phyloP scores from a whole-genome alignment of 2,797 vertebrate species.

The Rhincodon typus region DNA sequence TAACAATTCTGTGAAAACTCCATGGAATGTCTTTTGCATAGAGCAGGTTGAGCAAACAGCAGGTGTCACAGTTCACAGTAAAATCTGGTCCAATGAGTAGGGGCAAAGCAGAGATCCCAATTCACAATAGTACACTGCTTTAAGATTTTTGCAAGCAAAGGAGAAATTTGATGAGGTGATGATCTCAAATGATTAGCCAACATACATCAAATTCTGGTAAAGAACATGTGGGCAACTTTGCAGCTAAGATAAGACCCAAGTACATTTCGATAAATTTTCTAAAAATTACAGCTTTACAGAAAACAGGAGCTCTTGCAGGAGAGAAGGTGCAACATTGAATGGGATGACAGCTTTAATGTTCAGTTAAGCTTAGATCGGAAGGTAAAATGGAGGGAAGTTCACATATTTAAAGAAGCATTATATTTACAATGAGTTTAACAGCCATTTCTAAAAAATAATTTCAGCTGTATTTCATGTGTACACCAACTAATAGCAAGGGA shows the following conservation, averaged over 20 bases:
- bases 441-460: too few species aligned
- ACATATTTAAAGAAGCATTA: background rate
- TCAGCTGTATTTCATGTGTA: too few species aligned
- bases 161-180: background rate
- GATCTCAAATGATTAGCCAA: background rate
- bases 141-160: background rate
- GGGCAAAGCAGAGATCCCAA: background rate
- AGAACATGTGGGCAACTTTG: background rate
- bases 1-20: background rate
- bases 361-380: background rate
- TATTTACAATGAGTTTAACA: too few species aligned
- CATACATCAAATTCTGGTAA: background rate
- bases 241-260: background rate
- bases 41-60: background rate
- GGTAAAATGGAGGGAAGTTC: background rate
- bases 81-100: background rate
- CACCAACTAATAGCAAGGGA: too few species aligned
- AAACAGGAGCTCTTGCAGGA: background rate
- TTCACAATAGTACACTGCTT: background rate
- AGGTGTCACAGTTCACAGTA: background rate
- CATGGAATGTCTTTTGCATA: background rate
- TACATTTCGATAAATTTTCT: background rate
- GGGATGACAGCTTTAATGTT: background rate
- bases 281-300: background rate
- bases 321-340: background rate